Evolutionary conservation across 2,113 vertebrate genomes (phyloP).

Genomic region (Tiliqua scincoides): DNA sequence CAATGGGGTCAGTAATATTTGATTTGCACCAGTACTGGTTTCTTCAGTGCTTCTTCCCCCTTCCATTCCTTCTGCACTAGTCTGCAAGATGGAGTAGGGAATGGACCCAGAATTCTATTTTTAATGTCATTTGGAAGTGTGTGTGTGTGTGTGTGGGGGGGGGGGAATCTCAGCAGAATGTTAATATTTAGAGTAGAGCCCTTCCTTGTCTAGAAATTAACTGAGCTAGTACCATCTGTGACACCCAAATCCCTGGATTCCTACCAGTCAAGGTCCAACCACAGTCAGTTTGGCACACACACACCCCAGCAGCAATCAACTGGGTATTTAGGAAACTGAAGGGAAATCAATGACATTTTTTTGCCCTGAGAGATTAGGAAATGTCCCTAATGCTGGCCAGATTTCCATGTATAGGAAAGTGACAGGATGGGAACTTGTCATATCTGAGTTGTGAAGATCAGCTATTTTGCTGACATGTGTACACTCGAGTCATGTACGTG

Average conservation of each 20-base stretch:
- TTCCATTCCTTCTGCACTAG: background rate
- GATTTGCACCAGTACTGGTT: no score
- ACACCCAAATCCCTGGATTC: background rate
- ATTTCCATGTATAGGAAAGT: background rate
- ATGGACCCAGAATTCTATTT: background rate
- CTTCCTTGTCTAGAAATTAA: background rate
- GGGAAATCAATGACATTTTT: slow-evolving; percentile 11
- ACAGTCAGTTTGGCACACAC: background rate
- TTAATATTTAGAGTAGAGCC: background rate
- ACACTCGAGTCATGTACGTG: no score
- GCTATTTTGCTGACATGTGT: no score
- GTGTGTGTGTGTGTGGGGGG: no score
- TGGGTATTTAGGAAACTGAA: slow-evolving; percentile 13
- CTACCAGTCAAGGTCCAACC: background rate
- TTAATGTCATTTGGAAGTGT: background rate
- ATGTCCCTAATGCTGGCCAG: background rate
- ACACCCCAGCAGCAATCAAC: background rate
- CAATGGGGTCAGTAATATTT: background rate
- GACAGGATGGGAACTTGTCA: no score
- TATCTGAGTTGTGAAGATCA: no score
- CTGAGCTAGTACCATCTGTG: background rate
- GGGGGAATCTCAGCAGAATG: background rate
- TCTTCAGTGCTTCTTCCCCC: background rate
- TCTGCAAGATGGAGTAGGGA: background rate
- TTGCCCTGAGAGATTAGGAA: background rate